These are phyloP conservation scores for Rhodeus uyekii DNA, from an alignment of 2,797 vertebrate species.

Conservation along the genomic window DNA sequence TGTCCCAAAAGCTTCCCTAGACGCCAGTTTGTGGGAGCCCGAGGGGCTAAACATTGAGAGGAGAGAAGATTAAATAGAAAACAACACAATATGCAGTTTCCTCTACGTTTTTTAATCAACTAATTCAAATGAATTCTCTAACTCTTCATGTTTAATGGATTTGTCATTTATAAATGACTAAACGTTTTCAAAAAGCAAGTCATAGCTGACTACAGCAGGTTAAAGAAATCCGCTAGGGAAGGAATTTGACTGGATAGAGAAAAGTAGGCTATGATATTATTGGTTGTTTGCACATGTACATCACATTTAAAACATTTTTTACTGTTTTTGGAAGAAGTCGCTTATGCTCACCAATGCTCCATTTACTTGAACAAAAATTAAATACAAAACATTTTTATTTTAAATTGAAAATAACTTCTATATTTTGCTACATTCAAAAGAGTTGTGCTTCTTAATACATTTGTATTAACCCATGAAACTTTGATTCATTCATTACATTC, in stretches of 20 bases:
- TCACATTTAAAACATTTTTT: neutral
- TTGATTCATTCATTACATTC: neutral
- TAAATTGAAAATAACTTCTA: too few relatives aligned
- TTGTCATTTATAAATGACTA: neutral
- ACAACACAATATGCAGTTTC: neutral
- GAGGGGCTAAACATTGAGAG: conserved; percentile 80
- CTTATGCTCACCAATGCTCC: neutral
- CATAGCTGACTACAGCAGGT: neutral
- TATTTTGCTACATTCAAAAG: too few relatives aligned
- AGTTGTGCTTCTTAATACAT: neutral
- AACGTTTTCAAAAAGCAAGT: neutral
- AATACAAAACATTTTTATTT: too few relatives aligned
- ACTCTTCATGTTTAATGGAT: neutral
- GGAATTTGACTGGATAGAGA: neutral
- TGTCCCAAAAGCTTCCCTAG: conserved; percentile 95
- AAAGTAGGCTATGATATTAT: neutral
- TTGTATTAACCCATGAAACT: neutral
- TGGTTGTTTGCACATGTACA: neutral
- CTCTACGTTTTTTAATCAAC: neutral
- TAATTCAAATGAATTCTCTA: neutral
- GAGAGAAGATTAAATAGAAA: neutral
- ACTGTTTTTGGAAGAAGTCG: neutral
- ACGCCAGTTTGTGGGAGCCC: conserved; percentile 97
- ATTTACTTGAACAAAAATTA: neutral
- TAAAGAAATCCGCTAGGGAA: too few relatives aligned